Base-by-base conservation (phyloP, 2,113 vertebrate genomes). In the Aldabrachelys gigantea region DNA sequence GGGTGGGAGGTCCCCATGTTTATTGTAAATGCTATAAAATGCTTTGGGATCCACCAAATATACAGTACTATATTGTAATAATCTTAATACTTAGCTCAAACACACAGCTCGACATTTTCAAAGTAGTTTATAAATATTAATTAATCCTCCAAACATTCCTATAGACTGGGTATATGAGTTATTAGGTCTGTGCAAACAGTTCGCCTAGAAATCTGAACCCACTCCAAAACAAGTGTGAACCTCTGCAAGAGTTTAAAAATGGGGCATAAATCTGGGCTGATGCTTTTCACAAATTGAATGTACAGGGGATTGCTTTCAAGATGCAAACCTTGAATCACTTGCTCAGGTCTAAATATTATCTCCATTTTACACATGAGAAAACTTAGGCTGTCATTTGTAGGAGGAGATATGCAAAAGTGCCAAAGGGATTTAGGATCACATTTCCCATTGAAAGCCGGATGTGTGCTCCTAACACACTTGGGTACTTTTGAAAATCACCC, bases 201-300 rank as follows among this genome's bases (percentile, higher is more conserved):
- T 75, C 54, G 24, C 57, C 21, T 53, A 38, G 35, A 19, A 19
- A 65, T 16, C 49, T 5, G 19, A 19, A 65, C 16, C 2, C 35
- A 24, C 5, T 11, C 84, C 62, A 89, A 59, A 47, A 54, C 9
- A 47, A 10, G 3, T 6, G 3, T 6, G 53, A 62, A 47, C 1
- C 2, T 72, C 38, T 78, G 12, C 8, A 13, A 75, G 44, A n/a
- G n/a, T 27, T n/a, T 35, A 38, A 4, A 47, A 78, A 24, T 25
- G 75, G 91, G 90, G 5, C 19, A 56, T 85, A 65, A 29, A 56
- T 76, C 31, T 7, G 56, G 8, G 5, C n/a, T 85, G 54, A 31
- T 35, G 89, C 17, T 31, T 19, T 38, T 81, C 31, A 80, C n/a
- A 75, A n/a, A 35, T 16, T 69, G 3, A 47, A 1, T 0, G 0